A percentile compares a stretch with the other conserved stretches of the same genome.
These are phyloP conservation scores for Trididemnum nubilum DNA, from an alignment of 23 tunicate species.

Conservation along the genomic window DNA sequence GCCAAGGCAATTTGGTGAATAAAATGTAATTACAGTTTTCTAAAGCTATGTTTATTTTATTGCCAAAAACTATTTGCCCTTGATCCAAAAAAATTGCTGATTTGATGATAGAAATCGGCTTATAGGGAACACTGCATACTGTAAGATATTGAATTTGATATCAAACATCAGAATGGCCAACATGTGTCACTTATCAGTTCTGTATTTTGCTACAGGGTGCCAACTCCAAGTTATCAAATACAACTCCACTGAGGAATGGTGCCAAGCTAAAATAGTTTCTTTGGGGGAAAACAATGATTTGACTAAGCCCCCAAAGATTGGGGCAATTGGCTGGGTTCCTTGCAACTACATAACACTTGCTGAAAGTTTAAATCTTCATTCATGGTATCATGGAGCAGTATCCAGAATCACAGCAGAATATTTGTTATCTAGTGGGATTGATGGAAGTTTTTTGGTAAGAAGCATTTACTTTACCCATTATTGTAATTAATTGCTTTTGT, in stretches of 20 bases:
- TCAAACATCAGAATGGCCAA: no score
- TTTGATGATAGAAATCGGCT: no score
- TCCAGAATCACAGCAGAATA: constrained; percentile 81
- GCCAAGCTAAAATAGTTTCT: constrained; percentile 69
- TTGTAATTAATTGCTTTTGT: neutral
- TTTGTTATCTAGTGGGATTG: constrained; percentile 82
- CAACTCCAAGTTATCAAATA: constrained; percentile 68
- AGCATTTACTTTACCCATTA: neutral
- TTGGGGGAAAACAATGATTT: constrained; percentile 14
- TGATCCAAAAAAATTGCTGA: no score
- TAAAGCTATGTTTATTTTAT: no score
- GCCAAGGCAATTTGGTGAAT: no score
- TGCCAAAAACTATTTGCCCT: no score
- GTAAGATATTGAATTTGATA: no score
- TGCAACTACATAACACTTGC: constrained; percentile 88
- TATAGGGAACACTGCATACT: no score
- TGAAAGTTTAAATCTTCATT: constrained; percentile 57
- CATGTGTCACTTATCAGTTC: no score
- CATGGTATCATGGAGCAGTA: constrained; percentile 93
- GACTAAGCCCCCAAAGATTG: constrained; percentile 31
- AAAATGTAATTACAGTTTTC: no score
- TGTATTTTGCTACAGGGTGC: constrained; percentile 79
- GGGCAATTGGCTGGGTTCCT: constrained; percentile 87
- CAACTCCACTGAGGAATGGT: constrained; percentile 90
- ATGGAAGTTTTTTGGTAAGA: constrained; percentile 91